Conservation (phyloP, 1,140 invertebrate species). For the Argopecten irradians region DNA sequence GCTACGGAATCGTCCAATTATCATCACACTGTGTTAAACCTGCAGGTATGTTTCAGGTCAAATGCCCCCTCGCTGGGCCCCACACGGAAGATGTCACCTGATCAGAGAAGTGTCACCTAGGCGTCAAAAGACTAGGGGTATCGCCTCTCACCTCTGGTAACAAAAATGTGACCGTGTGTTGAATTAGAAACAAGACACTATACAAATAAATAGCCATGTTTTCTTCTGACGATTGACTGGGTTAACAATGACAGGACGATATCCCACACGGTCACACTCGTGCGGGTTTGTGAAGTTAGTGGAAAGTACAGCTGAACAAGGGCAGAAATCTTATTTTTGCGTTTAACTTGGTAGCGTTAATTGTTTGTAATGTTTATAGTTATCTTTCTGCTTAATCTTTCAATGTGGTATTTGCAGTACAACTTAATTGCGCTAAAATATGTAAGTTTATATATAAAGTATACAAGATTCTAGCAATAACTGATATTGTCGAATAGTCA, state of each 20-base stretch:
- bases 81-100: conserved; percentile 11
- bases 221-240: neutral
- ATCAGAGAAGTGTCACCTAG: neutral
- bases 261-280: neutral
- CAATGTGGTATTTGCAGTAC: no score
- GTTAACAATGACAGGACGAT: neutral
- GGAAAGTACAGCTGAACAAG: neutral
- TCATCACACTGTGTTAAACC: neutral
- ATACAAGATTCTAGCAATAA: no score
- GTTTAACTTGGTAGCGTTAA: no score
- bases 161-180: conserved; percentile 21
- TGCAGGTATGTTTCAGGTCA: neutral
- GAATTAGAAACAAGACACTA: conserved; percentile 12
- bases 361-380: no score
- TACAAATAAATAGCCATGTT: neutral
- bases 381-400: no score
- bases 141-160: conserved; percentile 12
- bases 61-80: conserved; percentile 11
- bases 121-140: conserved; percentile 20
- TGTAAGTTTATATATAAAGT: no score
- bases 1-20: neutral
- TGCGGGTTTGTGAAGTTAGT: neutral
- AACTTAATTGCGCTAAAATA: no score
- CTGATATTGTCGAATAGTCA: no score
- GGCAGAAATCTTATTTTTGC: no score